Percentiles rank a stretch among this genome's conserved stretches.
Conservation (phyloP, 2,888 invertebrate genomes). For the Zele albiditarsus region DNA sequence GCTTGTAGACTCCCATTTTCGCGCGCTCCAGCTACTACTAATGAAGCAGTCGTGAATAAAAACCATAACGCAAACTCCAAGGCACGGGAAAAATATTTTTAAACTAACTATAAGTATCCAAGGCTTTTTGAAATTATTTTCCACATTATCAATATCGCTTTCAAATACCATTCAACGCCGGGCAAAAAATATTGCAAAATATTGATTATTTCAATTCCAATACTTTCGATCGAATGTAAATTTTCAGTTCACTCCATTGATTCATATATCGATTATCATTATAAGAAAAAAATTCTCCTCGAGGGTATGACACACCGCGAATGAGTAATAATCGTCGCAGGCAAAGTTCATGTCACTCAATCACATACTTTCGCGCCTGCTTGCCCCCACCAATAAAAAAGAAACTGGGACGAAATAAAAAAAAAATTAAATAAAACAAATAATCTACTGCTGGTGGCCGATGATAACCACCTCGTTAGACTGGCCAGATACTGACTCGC, state of each 20-base stretch:
- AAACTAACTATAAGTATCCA: neutral
- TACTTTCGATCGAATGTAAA: neutral
- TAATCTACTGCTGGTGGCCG: conserved; percentile 28
- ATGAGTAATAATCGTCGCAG: neutral
- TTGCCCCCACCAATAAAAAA: neutral
- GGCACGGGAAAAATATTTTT: neutral
- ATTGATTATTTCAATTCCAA: neutral
- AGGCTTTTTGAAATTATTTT: neutral
- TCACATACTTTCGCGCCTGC: neutral
- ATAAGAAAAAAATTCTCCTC: neutral
- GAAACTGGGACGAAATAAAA: neutral
- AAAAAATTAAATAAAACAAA: conserved; percentile 46
- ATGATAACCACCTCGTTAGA: conserved; percentile 31
- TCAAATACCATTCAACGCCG: neutral
- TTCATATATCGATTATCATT: conserved; percentile 13
- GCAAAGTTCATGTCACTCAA: neutral
- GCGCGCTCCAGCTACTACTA: neutral
- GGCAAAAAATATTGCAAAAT: neutral
- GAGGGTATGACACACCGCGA: neutral
- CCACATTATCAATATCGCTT: neutral
- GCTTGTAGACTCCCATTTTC: conserved; percentile 22
- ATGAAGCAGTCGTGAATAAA: neutral
- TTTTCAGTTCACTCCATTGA: neutral
- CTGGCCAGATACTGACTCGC: conserved; percentile 41
- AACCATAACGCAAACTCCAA: conserved; percentile 14